Base-by-base conservation (phyloP, 2,113 vertebrate species). In the Ceyx melanurus region DNA sequence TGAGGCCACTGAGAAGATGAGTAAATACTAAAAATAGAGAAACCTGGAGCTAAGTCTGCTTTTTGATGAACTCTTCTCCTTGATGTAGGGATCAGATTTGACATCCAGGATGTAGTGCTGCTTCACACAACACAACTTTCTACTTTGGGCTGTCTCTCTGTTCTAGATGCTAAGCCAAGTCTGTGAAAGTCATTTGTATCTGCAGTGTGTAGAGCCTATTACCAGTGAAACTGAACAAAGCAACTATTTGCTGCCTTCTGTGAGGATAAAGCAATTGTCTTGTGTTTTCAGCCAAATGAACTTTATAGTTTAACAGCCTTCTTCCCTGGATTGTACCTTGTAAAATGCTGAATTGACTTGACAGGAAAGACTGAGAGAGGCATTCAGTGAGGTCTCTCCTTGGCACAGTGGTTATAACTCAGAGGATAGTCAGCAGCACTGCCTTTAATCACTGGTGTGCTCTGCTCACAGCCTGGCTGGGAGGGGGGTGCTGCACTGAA, bases 161-260 rank as follows among this genome's bases (percentile, higher is more conserved):
- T 82, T 78, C 53, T 86, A 84, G 37, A 23, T 94, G 58, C 46
- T 37, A 65, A 53, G 54, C 86, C 76, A 86, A 68, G 21, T 42
- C 62, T 8, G 4, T 81, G 62, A 29, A 93, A 94, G 33, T 92
- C 1, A 76, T 62, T 91, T 88, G 3, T 84, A 84, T 75, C 51
- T 54, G 35, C 45, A 70, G 25, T 51, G 25, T 86, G 66, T 86
- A 73, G 66, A 71, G 77, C 19, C 16, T 86, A 21, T 33, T 62
- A n/a, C 60, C 65, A 89, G 53, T 95, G 94, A 79, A 82, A 90
- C 48, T 40, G 81, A 94, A 86, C 54, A 86, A 93, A 93, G 53
- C n/a, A 86, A 92, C 66, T 33, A 54, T 60, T 80, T 82, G 31
- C 62, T 92, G 61, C 81, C 42, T 90, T 91, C 20, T 56, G 33